phyloP scores from a whole-genome alignment of 2,797 vertebrate species.

The Chromobotia macracanthus region DNA sequence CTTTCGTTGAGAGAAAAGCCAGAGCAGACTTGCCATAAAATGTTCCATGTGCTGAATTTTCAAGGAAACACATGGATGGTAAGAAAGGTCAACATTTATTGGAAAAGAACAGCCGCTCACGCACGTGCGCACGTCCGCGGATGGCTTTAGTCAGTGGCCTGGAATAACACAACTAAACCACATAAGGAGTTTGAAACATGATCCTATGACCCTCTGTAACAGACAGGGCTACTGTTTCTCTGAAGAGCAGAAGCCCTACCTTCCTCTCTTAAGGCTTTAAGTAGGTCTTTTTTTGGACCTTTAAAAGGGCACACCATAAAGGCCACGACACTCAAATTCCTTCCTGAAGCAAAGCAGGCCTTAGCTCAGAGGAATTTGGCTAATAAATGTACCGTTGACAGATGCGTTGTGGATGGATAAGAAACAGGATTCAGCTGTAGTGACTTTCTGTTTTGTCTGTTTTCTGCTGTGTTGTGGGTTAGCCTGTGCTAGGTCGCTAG shows the following conservation, averaged over 20 bases:
- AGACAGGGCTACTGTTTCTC: constrained; percentile 51
- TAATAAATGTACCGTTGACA: constrained; percentile 40
- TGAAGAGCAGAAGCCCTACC: constrained; percentile 40
- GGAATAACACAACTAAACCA: constrained; percentile 60
- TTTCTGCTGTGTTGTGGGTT: constrained; percentile 8
- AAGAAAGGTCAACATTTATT: constrained; percentile 68
- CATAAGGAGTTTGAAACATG: constrained; percentile 55
- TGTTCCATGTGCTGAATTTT: constrained; percentile 64
- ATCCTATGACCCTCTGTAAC: constrained; percentile 58
- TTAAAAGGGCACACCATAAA: constrained; percentile 19
- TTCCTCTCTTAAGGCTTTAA: constrained; percentile 10
- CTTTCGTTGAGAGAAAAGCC: constrained; percentile 59
- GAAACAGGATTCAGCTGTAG: background rate
- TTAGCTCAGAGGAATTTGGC: constrained; percentile 26
- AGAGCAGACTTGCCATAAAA: constrained; percentile 66
- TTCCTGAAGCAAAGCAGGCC: constrained; percentile 14
- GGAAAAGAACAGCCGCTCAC: constrained; percentile 61
- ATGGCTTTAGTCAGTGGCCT: constrained; percentile 40
- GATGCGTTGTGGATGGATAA: background rate
- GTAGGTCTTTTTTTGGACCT: background rate
- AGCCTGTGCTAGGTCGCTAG: background rate
- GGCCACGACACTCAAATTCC: constrained; percentile 10
- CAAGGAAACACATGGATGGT: constrained; percentile 60
- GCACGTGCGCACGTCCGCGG: constrained; percentile 57
- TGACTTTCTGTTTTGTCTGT: background rate